phyloP scores from a whole-genome alignment of 2,888 invertebrate genomes.

The Cacoxenus indagator region DNA sequence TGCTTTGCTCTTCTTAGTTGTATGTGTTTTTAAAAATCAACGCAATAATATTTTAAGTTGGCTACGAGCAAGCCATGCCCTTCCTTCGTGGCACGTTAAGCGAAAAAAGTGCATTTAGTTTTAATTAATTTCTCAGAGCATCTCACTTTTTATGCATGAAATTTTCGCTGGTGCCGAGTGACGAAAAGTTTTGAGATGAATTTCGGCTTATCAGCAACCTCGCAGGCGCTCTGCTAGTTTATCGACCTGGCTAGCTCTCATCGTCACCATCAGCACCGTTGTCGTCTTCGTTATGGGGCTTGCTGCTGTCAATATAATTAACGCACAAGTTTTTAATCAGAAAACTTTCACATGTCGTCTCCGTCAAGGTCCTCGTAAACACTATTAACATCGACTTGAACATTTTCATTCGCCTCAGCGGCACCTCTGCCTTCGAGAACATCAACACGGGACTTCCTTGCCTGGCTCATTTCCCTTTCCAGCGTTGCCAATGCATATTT shows the following conservation, averaged over 20 bases:
- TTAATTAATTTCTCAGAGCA: conserved; percentile 38
- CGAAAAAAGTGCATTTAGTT: no score
- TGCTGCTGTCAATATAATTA: conserved; percentile 61
- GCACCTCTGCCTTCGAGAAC: no score
- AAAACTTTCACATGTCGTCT: conserved; percentile 44
- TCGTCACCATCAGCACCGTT: conserved; percentile 21
- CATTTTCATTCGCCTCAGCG: no score
- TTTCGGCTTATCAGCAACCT: conserved; percentile 55
- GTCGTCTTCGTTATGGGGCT: conserved; percentile 23
- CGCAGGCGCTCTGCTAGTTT: no score
- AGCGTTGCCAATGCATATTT: conserved; percentile 36
- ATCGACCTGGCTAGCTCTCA: no score
- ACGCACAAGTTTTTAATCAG: conserved; percentile 56
- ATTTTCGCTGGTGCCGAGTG: conserved; percentile 31
- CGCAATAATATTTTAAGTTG: not conserved
- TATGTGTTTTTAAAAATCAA: not conserved
- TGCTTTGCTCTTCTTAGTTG: not conserved
- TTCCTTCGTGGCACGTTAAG: no score
- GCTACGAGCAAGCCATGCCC: no score
- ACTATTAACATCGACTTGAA: not conserved
- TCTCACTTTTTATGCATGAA: conserved; percentile 45
- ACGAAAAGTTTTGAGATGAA: no score
- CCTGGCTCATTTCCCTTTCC: not conserved
- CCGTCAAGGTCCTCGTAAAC: not conserved
- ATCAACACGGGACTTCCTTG: no score